Evolutionary conservation across 35 echinoderm and acorn worm genomes (phyloP), one percentile per base, ranked within the genome.

Genomic region (Lytechinus variegatus): DNA sequence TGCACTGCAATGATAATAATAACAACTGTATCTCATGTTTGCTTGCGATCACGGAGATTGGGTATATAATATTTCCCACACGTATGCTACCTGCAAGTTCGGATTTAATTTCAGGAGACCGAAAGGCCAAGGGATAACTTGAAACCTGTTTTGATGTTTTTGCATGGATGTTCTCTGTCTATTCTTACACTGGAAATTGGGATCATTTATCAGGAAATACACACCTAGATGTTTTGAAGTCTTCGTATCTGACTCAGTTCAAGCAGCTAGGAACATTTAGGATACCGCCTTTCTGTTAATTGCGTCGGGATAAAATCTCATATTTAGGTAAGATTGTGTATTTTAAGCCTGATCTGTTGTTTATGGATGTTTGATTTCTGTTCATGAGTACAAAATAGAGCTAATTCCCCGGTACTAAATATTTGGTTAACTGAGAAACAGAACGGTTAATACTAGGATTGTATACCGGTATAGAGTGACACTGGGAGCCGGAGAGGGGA

Each of bases 151-250:
- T 79, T n/a, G 66, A 24, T 79, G 66, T 79, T 79, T 79, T 71
- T 79, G 5, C 21, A 24, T 16, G 16, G 66, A 79, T 79, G 66
- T 79, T 79, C 66, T 14, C 66, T 79, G 66, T 7, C 66, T 79
- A 27, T 24, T 79, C 66, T 79, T 19, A 79, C 66, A 79, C 66
- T 79, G 66, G 66, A 79, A 79, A 79, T 79, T 79, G 66, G 66
- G 66, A 79, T 79, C 66, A 79, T 79, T 79, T 79, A 79, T 79
- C 66, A 79, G 66, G 66, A 79, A 79, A 79, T 79, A 79, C 66
- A 79, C 66, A 79, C 66, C 66, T 79, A 79, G 66, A 7, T 79
- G 66, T 79, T 79, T 79, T 79, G 66, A n/a, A 24, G n/a, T 16
- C 66, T 24, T 79, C 66, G n/a, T 24, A 8, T 16, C 66, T 79